Base-by-base conservation (phyloP, 2,888 invertebrate genomes). In the Archaeoteleia sp. region DNA sequence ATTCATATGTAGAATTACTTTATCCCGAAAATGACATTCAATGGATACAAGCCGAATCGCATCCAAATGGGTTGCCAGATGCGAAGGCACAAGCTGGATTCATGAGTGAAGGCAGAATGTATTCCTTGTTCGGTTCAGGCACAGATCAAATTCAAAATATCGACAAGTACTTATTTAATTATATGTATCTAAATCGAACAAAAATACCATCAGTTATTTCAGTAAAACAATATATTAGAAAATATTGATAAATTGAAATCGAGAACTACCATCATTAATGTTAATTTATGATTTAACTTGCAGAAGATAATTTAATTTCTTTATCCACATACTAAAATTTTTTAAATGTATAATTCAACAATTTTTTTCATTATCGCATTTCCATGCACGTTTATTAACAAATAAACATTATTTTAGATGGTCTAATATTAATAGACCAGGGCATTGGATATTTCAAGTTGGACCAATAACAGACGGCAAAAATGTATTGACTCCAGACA, bases 11-110 rank as follows among this genome's bases (percentile, higher is more conserved):
- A 0, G 92, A 96, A 78, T 90, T 97, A 72, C 87, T 96, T 57
- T 99, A 98, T 85, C 93, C 95, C 0, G 91, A 93, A 74, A 89
- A 91, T 62, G 95, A 95, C 0, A 91, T 99, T 48, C 94, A 96
- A 81, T 99, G 98, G 98, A 90, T 95, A 48, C 93, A 94, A 82
- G 93, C 93, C 42, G 91, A 92, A 60, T 88, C 90, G 0, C 92
- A 92, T 73, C 89, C 90, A n/a, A 88, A 90, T n/a, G 91, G 91
- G 15, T 82, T 94, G 39, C 93, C 94, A 0, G 97, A 97, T 80
- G 95, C 96, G 0, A 92, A 95, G 75, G 97, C 96, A 0, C 98
- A 98, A 86, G 96, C 93, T 46, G 98, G 97, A 1, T 93, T 98
- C 75, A 91, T 95, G 69, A 93, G 93, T 67, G 95, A 95, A 81